A percentile compares a stretch with the other conserved stretches of the same genome.
These are phyloP conservation scores for Phalera bucephala DNA, from an alignment of 2,888 invertebrate species.

Conservation along the genomic window DNA sequence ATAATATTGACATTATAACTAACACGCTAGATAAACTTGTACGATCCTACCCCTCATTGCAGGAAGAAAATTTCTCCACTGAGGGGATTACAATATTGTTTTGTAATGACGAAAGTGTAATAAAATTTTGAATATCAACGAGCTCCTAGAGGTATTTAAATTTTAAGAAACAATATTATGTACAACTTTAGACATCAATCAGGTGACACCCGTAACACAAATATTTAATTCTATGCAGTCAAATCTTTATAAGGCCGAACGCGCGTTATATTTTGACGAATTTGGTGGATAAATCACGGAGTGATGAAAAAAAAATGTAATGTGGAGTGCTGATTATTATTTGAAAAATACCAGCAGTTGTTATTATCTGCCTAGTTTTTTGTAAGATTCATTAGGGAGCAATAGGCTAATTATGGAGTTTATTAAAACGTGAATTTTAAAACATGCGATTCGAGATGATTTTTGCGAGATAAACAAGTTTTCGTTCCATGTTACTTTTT, in stretches of 20 bases:
- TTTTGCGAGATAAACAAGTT: no score
- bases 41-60: conserved; percentile 28
- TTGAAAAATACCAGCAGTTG: no score
- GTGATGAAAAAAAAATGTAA: no score
- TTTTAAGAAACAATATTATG: conserved; percentile 54
- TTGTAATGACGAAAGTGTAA: conserved; percentile 46
- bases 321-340: no score
- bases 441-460: no score
- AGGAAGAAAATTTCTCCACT: conserved; percentile 21
- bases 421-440: no score
- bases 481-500: no score
- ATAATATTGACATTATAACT: conserved; percentile 40
- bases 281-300: no score
- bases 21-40: conserved; percentile 44
- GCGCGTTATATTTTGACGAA: conserved; percentile 19
- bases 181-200: conserved; percentile 43
- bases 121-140: conserved; percentile 67
- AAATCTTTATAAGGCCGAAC: conserved; percentile 70
- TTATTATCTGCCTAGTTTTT: no score
- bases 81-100: conserved; percentile 37
- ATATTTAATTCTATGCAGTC: conserved; percentile 75
- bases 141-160: conserved; percentile 46
- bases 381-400: no score
- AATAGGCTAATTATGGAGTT: no score
- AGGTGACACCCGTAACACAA: conserved; percentile 39